Conservation (phyloP, 2,888 invertebrate genomes). For the Phania funesta region DNA sequence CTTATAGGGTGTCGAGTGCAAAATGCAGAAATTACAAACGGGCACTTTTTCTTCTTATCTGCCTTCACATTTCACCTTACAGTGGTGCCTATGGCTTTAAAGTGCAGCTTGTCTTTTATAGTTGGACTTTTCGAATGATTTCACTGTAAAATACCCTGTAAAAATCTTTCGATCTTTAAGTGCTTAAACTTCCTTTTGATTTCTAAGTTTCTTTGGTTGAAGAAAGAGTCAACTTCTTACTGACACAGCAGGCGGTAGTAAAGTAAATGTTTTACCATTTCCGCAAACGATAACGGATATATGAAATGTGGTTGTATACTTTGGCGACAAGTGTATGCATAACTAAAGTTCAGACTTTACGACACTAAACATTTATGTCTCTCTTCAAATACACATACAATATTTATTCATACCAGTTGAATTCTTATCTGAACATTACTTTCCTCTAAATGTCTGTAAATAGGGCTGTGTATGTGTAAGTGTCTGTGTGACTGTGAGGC, state of each 20-base stretch:
- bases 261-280: slow-evolving; percentile 47
- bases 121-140: no score
- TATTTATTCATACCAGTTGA: slow-evolving; percentile 54
- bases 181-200: not conserved
- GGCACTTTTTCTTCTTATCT: no score
- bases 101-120: no score
- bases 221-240: slow-evolving; percentile 10
- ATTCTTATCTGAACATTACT: slow-evolving; percentile 10
- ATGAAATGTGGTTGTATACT: slow-evolving; percentile 34
- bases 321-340: not conserved
- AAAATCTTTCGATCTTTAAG: not conserved
- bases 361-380: slow-evolving; percentile 18
- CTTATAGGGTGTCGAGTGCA: no score
- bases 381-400: slow-evolving; percentile 12
- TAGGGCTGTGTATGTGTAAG: not conserved
- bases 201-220: not conserved
- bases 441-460: not conserved
- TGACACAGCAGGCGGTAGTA: slow-evolving; percentile 7
- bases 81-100: no score
- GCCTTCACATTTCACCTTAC: no score
- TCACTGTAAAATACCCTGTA: not conserved
- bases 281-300: slow-evolving; percentile 56
- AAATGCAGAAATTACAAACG: no score
- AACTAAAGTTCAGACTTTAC: slow-evolving; percentile 28
- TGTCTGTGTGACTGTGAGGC: not conserved